These are phyloP conservation scores for Gephyroberyx darwinii DNA, from an alignment of 2,797 vertebrate genomes.

Conservation along the genomic window DNA sequence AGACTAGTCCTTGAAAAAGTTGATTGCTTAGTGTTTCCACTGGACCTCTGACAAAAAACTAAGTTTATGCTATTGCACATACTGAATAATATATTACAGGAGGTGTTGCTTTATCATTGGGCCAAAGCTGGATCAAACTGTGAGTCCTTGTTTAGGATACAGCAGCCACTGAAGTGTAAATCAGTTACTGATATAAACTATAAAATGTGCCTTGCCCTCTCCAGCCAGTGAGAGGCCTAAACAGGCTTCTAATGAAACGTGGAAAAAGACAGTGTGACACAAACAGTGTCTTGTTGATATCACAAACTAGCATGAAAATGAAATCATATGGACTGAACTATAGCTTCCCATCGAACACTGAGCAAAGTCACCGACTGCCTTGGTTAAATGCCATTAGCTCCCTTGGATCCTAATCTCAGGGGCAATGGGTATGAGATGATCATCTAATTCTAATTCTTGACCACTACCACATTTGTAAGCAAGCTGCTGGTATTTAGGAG, in stretches of 20 bases:
- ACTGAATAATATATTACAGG: not conserved
- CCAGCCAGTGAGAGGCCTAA: not conserved
- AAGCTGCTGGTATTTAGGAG: slow-evolving; percentile 60
- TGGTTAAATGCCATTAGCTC: slow-evolving; percentile 37
- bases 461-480: slow-evolving; percentile 50
- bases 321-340: slow-evolving; percentile 57
- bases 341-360: slow-evolving; percentile 15
- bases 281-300: slow-evolving; percentile 26
- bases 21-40: not conserved
- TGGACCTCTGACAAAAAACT: not conserved
- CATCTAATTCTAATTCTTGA: slow-evolving; percentile 48
- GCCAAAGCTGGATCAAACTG: slow-evolving; percentile 12
- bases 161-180: not conserved
- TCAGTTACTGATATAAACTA: slow-evolving; percentile 12
- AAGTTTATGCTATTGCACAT: slow-evolving; percentile 1
- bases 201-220: slow-evolving; percentile 27
- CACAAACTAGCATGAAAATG: slow-evolving; percentile 12
- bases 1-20: not conserved
- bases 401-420: slow-evolving; percentile 53
- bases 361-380: slow-evolving; percentile 16
- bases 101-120: slow-evolving; percentile 9
- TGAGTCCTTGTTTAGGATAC: not conserved
- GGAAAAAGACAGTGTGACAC: slow-evolving; percentile 18
- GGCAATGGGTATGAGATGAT: slow-evolving; percentile 42
- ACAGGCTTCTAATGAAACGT: not conserved